Evolutionary conservation across 2,888 invertebrate species (phyloP).

Genomic region (Hydrotaea diabolus): DNA sequence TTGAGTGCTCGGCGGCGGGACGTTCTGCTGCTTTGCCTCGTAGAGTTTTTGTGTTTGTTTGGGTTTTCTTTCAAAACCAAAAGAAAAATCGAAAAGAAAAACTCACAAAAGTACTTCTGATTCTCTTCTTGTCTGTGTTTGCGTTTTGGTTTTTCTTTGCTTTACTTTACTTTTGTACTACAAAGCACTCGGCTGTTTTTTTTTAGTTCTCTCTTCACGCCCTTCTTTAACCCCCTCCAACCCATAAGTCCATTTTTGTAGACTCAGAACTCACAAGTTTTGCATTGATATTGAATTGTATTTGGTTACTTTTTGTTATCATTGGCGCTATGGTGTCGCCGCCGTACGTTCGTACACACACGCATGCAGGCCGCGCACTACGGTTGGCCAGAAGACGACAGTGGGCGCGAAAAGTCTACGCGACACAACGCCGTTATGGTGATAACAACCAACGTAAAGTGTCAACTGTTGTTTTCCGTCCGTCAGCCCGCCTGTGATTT

Average conservation of each 20-base stretch:
- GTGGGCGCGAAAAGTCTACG: conserved; percentile 32
- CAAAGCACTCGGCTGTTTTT: conserved; percentile 10
- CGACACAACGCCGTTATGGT: neutral
- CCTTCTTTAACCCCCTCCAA: neutral
- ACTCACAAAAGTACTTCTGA: neutral
- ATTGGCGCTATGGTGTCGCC: conserved; percentile 62
- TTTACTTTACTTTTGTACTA: conserved; percentile 19
- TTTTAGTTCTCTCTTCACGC: conserved; percentile 32
- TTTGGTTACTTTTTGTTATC: conserved; percentile 69
- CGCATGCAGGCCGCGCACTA: no score
- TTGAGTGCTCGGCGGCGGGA: no score
- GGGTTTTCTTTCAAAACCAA: neutral
- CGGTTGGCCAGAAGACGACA: no score
- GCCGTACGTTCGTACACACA: neutral
- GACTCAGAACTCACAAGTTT: conserved; percentile 67
- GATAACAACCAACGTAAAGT: conserved; percentile 32
- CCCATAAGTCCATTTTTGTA: neutral
- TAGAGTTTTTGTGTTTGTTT: conserved; percentile 1
- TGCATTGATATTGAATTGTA: conserved; percentile 75
- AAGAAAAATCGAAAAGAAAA: neutral
- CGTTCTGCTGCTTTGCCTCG: neutral
- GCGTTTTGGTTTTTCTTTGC: neutral
- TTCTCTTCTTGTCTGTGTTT: neutral
- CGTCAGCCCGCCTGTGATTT: conserved; percentile 12
- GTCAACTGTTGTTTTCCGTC: neutral